These are phyloP conservation scores for Callyntrura guangdongensis DNA, from an alignment of 2,888 invertebrate species.

Conservation along the genomic window DNA sequence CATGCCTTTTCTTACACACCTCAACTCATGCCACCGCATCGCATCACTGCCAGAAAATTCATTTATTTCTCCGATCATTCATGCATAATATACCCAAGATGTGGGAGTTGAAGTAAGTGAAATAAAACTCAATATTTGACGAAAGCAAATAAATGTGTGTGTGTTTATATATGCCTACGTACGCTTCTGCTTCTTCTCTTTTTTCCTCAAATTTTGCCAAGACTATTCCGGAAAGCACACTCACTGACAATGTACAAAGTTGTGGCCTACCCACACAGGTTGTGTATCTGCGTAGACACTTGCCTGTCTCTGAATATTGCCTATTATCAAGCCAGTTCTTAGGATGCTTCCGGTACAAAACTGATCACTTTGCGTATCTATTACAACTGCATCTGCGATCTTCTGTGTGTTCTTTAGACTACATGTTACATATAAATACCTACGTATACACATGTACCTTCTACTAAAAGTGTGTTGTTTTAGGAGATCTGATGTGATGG, in stretches of 20 bases:
- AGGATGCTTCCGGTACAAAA: conserved; percentile 24
- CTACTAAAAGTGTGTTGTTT: conserved; percentile 45
- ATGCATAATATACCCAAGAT: conserved; percentile 64
- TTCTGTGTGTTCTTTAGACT: not conserved
- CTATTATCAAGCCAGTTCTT: conserved; percentile 25
- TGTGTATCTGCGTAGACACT: not conserved
- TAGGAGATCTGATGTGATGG: conserved; percentile 26
- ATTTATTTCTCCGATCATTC: conserved; percentile 72
- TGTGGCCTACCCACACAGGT: not conserved
- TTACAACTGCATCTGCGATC: conserved; percentile 43
- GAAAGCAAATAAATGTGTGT: conserved; percentile 53
- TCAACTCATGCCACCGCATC: conserved; percentile 38
- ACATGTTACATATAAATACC: not conserved
- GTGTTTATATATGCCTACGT: not conserved
- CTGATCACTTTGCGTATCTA: conserved; percentile 43
- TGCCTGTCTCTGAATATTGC: not conserved
- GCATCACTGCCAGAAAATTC: conserved; percentile 46
- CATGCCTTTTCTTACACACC: conserved; percentile 34
- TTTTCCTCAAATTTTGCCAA: conserved; percentile 16
- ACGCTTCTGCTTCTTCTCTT: not conserved
- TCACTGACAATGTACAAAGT: not conserved
- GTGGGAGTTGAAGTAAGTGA: conserved; percentile 40
- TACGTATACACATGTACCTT: not conserved
- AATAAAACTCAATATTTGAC: conserved; percentile 70
- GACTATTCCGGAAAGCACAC: not conserved